phyloP scores from a whole-genome alignment of 2,888 invertebrate species.

The Pristionchus maxplancki region DNA sequence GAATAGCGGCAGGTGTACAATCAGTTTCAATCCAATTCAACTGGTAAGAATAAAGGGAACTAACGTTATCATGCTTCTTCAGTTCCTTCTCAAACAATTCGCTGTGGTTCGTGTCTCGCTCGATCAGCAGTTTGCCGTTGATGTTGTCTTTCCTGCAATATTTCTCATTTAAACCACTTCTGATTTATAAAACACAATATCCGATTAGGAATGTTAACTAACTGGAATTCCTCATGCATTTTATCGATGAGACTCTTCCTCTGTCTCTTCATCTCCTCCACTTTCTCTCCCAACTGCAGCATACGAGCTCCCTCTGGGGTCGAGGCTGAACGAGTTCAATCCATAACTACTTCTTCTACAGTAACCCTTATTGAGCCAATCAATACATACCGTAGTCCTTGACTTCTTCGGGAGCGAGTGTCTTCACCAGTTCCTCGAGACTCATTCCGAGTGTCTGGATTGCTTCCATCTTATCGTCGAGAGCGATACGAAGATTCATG shows the following conservation, averaged over 20 bases:
- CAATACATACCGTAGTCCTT: constrained; percentile 49
- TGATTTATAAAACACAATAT: neutral
- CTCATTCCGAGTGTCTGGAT: constrained; percentile 42
- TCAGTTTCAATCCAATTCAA: neutral
- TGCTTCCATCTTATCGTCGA: constrained; percentile 5
- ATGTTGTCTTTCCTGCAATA: constrained; percentile 87
- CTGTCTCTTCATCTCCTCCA: constrained; percentile 93
- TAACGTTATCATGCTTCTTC: constrained; percentile 87
- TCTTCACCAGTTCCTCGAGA: constrained; percentile 22
- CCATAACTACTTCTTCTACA: neutral
- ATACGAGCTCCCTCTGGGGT: constrained; percentile 83
- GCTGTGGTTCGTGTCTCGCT: constrained; percentile 78
- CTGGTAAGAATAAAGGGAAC: too few species aligned
- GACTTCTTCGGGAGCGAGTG: constrained; percentile 1
- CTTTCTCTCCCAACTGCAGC: constrained; percentile 88
- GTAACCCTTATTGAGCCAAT: too few species aligned
- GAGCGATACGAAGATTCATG: constrained; percentile 21
- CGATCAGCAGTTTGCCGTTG: constrained; percentile 88
- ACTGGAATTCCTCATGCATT: constrained; percentile 85
- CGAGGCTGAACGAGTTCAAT: constrained; percentile 60
- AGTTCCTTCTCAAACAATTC: constrained; percentile 85
- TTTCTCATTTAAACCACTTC: neutral
- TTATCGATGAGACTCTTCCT: constrained; percentile 87
- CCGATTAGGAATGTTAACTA: neutral
- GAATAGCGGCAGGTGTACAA: neutral